Evolutionary conservation across 2,888 invertebrate genomes (phyloP), one percentile per base, ranked within the genome.

Genomic region (Xestoiulus laeticollis): DNA sequence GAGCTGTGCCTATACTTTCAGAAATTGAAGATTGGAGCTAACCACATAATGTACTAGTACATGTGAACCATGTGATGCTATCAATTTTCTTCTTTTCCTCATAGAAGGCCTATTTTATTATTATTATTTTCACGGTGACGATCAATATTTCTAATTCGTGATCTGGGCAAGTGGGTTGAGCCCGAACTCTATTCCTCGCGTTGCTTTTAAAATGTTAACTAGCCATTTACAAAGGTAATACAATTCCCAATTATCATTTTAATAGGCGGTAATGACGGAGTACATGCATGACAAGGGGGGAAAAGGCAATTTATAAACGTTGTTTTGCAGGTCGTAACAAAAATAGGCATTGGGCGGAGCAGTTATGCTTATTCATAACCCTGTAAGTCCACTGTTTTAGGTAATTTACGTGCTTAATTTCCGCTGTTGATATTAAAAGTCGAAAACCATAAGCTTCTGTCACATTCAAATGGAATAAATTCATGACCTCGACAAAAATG

Each of bases 181-280:
- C 68, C 6, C 26, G 3, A 68, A 68, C 68, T 68, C 68, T 19
- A 1, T 48, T 48, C 48, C 48, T 48, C 14, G 48, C 19, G 48
- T 48, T 22, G 68, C 26, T 22, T 68, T 68, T 26, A 26, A 68
- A 68, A 68, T 68, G 26, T 22, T 68, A 12, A 68, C 68, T 26
- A 68, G 68, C 26, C 22, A 68, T 68, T 68, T 22, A 26, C 68
- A 22, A 68, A 68, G 68, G 68, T 26, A 68, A 26, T 68, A 68
- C 68, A 68, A 68, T 68, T 68, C 26, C 22, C 68, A 68, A 68
- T 68, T 68, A 68, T 68, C 68, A 68, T 68, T 68, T 68, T 68
- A 68, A 68, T 68, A 68, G 68, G 68, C 68, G 68, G 68, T 68
- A 68, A 68, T 68, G 68, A 68, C 68, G 68, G 22, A 68, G 48